Evolutionary conservation across 2,797 vertebrate species (phyloP), one percentile per base, ranked within the genome.

Genomic region (Sebastes kiyomatsui): DNA sequence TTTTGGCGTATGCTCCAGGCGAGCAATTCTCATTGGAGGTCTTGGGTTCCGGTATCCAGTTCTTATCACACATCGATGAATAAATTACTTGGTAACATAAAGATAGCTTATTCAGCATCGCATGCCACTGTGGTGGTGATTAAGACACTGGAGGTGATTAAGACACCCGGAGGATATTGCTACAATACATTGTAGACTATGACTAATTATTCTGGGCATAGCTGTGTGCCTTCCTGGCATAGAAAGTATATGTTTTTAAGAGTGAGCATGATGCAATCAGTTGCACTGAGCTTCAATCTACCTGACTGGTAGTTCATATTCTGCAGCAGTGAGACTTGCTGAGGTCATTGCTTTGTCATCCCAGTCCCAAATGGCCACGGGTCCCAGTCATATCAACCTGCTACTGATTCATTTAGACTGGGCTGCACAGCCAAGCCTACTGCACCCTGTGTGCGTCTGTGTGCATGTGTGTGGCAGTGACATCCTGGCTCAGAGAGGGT

Each of bases 341-440:
- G 90, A 88, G 74, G 82, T 85, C 80, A 90, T 33, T 61, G 94
- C 92, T 87, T 88, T 77, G 93, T 94, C 94, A 95, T 94, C 89
- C 86, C 90, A 68, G 90, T 87, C 91, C 66, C 69, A 33, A 85
- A 90, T 90, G 88, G 89, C 90, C 88, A 80, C 79, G 76, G 2
- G 58, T 85, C n/a, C 84, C 79, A 94, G 94, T 96, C 96, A 96
- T 96, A 90, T 78, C 94, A 81, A 75, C 73, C 94, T n/a, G 13
- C 55, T 23, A 83, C 82, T 94, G 94, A 95, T 94, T 95, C 94
- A 94, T 94, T 91, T 90, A 88, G 89, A 86, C 75, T 58, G 72
- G 84, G 90, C 70, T 92, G 88, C 84, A 88, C 76, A 83, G 70
- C 75, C 72, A 56, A 86, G 65, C 82, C 87, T 65, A 55, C 28